These are phyloP conservation scores for Psilopsiagon aymara DNA, from an alignment of 2,113 vertebrate genomes.

Conservation along the genomic window DNA sequence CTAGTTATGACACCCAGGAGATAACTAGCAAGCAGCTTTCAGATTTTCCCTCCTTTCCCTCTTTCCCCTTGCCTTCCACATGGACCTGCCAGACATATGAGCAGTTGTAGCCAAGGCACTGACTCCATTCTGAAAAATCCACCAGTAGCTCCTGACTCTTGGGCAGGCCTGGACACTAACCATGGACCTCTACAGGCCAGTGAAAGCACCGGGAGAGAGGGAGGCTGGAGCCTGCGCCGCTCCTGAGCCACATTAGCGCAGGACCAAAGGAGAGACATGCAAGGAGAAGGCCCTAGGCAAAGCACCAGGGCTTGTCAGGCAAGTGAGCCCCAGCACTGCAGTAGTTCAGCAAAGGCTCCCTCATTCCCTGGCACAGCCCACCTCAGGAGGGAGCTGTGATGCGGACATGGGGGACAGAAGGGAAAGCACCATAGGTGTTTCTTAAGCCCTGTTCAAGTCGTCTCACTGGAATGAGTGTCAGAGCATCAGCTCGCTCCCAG, in stretches of 20 bases:
- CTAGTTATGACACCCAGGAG: background rate
- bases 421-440: conserved; percentile 8
- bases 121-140: background rate
- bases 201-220: background rate
- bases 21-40: background rate
- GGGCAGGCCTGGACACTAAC: background rate
- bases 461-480: conserved; percentile 9
- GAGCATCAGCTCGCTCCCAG: conserved; percentile 32
- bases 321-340: background rate
- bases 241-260: background rate
- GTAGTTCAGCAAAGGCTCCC: conserved; percentile 11
- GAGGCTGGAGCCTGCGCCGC: background rate
- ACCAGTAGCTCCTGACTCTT: background rate
- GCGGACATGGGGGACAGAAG: background rate
- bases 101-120: background rate
- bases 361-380: conserved; percentile 3
- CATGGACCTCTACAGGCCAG: background rate
- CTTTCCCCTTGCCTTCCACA: background rate
- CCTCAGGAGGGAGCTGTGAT: background rate
- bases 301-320: conserved; percentile 18
- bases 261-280: background rate
- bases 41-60: background rate
- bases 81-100: background rate
- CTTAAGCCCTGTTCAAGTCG: conserved; percentile 49
- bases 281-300: conserved; percentile 22